Base-by-base conservation (phyloP, 1,140 invertebrate genomes). In the Pseudomyrmex sp. region DNA sequence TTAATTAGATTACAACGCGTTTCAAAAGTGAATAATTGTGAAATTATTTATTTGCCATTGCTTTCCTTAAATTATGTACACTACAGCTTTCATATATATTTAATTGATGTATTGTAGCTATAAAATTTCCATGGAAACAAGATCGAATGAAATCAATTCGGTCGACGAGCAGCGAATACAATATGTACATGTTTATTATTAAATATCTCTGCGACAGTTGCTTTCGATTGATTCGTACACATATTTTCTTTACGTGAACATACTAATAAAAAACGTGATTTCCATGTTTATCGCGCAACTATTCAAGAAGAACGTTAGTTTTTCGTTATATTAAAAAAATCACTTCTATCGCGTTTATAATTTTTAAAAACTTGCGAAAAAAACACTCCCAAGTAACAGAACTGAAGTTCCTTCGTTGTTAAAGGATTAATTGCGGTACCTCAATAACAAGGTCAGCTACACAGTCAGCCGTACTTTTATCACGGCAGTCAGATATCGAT, bases 21-120 rank as follows among this genome's bases (percentile, higher is more conserved):
- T 59, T 26, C n/a, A 44, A 15, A 59, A 70, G 56, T 72, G 7
- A 80, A 59, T 70, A 80, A 72, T 72, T 80, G 59, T 80, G 23
- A 50, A 72, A 61, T 80, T 80, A n/a, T 80, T 80, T 70, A 59
- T 80, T 50, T 12, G 23, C 12, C 3, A 7, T 70, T 70, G 54
- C 56, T 70, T 70, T 50, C 23, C 12, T 2, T 70, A 48, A 70
- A 80, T 80, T 72, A 80, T 72, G 59, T 61, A 72, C 8, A 26
- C 48, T 70, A 80, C 59, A 70, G 4, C 35, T 35, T 35, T 35
- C 35, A 35, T 35, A 35, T 35, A 35, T 80, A 72, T 80, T 79
- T 70, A 12, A 72, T 7, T 56, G 7, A 65, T 8, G 4, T 50
- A 50, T 70, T n/a, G 15, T 26, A 59, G 26, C 44, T n/a, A 59